Evolutionary conservation across 1,140 invertebrate species (phyloP), one percentile per base, ranked within the genome.

Genomic region (Pogonognathellus flavescens): DNA sequence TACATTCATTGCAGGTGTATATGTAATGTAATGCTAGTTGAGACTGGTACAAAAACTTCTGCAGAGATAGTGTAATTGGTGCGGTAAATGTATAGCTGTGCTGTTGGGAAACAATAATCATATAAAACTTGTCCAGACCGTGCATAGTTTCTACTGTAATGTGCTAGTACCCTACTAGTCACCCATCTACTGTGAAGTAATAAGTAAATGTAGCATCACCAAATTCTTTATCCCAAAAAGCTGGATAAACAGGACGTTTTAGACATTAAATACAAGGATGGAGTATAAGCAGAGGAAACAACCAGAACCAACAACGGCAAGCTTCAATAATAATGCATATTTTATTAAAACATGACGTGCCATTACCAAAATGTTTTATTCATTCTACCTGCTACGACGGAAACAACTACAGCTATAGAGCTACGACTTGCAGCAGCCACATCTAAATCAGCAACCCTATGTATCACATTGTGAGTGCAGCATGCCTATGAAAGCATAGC

Each of bases 331-430:
- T 31, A 82, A 82, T 82, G 80, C 53, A 82, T 82, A 82, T 82
- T 82, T 82, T 53, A 82, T 82, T 18, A 59, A 55, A 59, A 59
- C 52, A 82, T 82, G 80, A 82, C 80, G 53, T 82, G 55, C 80
- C 80, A 82, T 82, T 82, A 82, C 80, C 55, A 20, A 82, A 55
- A 82, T 82, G 80, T 82, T 57, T 82, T 57, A 82, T 82, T 82
- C 80, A 82, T 82, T 66, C 62, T 41, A 41, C 31, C 31, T 41
- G 31, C 31, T 41, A 59, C 13, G 55, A 59, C 13, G 55, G 18
- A 59, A 18, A 59, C 55, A 18, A 59, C 55, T 14, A 59, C 55
- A 59, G 18, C 55, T 16, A 59, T 14, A 59, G 2, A 59, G 18
- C 55, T 16, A 59, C 31, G 31, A 41, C 31, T 41, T 41, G 31